Conservation (phyloP, 1,140 invertebrate genomes). For the Heliconius hermathena region DNA sequence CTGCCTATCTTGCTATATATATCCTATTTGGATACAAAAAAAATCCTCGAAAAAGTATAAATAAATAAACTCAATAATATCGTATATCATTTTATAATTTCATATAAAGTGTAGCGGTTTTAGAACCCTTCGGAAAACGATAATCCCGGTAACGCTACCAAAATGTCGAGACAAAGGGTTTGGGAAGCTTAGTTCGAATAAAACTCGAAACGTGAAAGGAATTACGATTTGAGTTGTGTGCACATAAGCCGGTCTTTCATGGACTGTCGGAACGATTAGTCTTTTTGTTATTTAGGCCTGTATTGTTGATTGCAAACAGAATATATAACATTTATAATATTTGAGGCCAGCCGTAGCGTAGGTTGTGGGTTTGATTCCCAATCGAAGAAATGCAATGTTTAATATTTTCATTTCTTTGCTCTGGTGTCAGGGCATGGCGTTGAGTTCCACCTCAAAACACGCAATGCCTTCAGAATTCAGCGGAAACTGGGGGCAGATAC, state of each 20-base stretch:
- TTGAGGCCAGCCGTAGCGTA: too few species aligned
- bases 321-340: not conserved
- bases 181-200: constrained; percentile 71
- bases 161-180: constrained; percentile 68
- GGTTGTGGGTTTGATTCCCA: too few species aligned
- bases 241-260: constrained; percentile 25
- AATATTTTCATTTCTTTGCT: too few species aligned
- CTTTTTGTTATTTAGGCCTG: constrained; percentile 11
- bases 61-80: not conserved
- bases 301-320: not conserved
- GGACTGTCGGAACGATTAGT: constrained; percentile 22
- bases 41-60: too few species aligned
- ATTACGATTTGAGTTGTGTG: constrained; percentile 44
- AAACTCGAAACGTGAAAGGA: constrained; percentile 68
- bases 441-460: too few species aligned
- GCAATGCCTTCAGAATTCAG: too few species aligned
- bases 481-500: too few species aligned
- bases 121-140: constrained; percentile 35
- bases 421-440: too few species aligned
- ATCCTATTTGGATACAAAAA: too few species aligned
- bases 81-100: constrained; percentile 13
- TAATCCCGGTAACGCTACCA: constrained; percentile 61
- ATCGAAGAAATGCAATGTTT: too few species aligned
- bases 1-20: too few species aligned
- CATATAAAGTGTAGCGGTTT: constrained; percentile 36